A percentile compares a stretch with the other conserved stretches of the same genome.
These are phyloP conservation scores for Oncorhynchus gorbuscha DNA, from an alignment of 2,113 vertebrate genomes.

Conservation along the genomic window DNA sequence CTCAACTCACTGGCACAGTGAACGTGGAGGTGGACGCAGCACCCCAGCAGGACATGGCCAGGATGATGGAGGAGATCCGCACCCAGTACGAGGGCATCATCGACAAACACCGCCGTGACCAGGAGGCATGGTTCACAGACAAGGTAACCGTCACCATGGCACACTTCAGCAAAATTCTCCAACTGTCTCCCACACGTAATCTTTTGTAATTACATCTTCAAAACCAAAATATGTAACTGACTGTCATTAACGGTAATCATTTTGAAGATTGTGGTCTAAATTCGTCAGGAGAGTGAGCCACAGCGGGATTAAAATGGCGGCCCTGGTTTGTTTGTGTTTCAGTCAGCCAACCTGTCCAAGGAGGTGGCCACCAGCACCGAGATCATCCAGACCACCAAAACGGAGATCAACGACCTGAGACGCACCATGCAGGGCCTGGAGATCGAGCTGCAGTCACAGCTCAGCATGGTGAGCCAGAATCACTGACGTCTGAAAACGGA, in stretches of 20 bases:
- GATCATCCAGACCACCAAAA: conserved; percentile 86
- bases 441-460: conserved; percentile 93
- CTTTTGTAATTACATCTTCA: background rate
- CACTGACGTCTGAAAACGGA: background rate
- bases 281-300: background rate
- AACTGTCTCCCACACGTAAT: background rate
- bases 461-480: conserved; percentile 85
- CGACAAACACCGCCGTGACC: conserved; percentile 90
- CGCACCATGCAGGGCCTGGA: conserved; percentile 90
- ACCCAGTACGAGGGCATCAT: conserved; percentile 88
- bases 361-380: conserved; percentile 87
- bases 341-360: conserved; percentile 81
- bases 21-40: conserved; percentile 92
- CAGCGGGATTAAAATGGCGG: background rate
- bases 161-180: background rate
- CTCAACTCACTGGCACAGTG: conserved; percentile 83
- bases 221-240: background rate
- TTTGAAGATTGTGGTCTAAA: background rate
- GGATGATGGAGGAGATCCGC: conserved; percentile 87
- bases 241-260: conserved; percentile 42
- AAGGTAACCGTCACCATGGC: conserved; percentile 74
- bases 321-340: conserved; percentile 7
- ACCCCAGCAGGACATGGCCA: conserved; percentile 85
- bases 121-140: conserved; percentile 84
- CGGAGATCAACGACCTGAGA: conserved; percentile 86